Evolutionary conservation across 2,888 invertebrate species (phyloP), one percentile per base, ranked within the genome.

Genomic region (Chalcosyrphus nemorum): DNA sequence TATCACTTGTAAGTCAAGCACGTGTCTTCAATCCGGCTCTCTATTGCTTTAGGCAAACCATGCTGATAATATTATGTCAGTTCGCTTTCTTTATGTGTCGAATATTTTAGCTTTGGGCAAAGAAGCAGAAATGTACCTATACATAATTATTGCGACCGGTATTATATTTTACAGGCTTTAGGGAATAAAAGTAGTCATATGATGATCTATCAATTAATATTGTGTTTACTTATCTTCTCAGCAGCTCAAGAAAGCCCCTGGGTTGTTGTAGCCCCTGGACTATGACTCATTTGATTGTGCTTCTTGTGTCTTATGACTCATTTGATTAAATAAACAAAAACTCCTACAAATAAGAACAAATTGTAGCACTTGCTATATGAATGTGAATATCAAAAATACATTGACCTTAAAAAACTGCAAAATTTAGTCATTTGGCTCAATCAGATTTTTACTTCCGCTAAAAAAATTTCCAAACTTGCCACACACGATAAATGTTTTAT

Each of bases 21-120:
- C 57, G 70, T 41, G 70, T 17, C 21, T 35, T 70, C 32, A 50
- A 81, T 56, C 43, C 24, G 32, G 57, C 19, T 35, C 17, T 41
- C 6, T 9, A 54, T 21, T 35, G 35, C 57, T 50, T 35, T 3
- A 29, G 61, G 61, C 50, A 50, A 63, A 21, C 17, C 15, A 2
- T 38, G 50, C 13, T 61, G 27, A 50, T 71, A 66, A 24, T 29
- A 59, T 52, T 75, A 57, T 77, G 57, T 71, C 76, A 65, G 57
- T 76, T 65, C n/a, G 57, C 15, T 81, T 71, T 77, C 77, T 77
- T 77, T 7, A 43, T 19, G 54, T 70, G 54, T 54, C 45, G 15
- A 70, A 57, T 11, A 50, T 4, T 61, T 54, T 7, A n/a, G 50
- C 70, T 45, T 21, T 2, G 19, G 70, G 57, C 57, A 35, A 32